Percentiles rank a stretch among this genome's conserved stretches.
phyloP scores from a whole-genome alignment of 1,140 invertebrate genomes.

The Frieseomelitta varia region DNA sequence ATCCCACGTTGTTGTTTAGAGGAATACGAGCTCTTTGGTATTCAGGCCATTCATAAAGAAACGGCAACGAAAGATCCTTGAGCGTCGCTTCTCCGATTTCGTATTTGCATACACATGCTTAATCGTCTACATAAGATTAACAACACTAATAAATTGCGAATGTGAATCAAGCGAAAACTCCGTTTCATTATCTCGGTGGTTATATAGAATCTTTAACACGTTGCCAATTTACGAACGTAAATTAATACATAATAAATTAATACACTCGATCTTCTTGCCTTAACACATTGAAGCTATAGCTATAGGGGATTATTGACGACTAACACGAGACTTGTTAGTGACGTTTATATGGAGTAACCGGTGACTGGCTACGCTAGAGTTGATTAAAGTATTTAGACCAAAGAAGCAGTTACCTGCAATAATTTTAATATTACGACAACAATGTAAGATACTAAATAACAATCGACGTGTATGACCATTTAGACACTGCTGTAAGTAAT shows the following conservation, averaged over 20 bases:
- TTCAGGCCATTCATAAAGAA: slow-evolving; percentile 22
- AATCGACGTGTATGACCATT: too few relatives aligned
- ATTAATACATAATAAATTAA: neutral
- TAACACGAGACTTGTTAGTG: neutral
- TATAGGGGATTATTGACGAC: neutral
- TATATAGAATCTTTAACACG: neutral
- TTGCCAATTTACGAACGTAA: neutral
- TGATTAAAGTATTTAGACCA: neutral
- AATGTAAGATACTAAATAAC: neutral
- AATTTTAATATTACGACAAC: neutral
- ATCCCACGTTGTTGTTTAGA: neutral
- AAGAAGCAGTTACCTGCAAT: neutral
- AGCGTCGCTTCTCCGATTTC: neutral
- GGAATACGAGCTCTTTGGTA: neutral
- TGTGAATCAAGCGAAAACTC: neutral
- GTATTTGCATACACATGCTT: neutral
- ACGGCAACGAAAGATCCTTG: slow-evolving; percentile 8
- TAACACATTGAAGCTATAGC: neutral
- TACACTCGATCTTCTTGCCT: neutral
- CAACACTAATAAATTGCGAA: neutral
- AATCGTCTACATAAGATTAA: neutral
- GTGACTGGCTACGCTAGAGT: neutral
- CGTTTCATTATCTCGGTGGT: neutral
- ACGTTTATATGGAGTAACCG: neutral
- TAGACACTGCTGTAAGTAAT: too few relatives aligned